Conservation (phyloP, 2,888 invertebrate genomes). For the Scaptomyza tumidula region DNA sequence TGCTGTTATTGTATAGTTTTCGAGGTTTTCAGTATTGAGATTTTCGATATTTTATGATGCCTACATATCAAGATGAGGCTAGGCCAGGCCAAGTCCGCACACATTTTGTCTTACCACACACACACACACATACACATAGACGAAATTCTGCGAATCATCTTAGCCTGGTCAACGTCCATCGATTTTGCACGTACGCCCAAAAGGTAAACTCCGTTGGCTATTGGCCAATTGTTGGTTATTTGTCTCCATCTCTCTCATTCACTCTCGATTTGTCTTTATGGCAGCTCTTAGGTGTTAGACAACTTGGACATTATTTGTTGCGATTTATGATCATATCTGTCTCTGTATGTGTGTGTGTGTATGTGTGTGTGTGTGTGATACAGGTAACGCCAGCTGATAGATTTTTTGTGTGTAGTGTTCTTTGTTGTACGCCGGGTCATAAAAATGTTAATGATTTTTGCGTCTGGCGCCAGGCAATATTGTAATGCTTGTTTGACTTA, state of each 20-base stretch:
- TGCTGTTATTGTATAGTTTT: slow-evolving; percentile 15
- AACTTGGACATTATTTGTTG: slow-evolving; percentile 76
- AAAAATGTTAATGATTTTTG: slow-evolving; percentile 81
- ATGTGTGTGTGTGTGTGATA: slow-evolving; percentile 28
- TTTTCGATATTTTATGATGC: slow-evolving; percentile 60
- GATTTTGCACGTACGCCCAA: slow-evolving; percentile 55
- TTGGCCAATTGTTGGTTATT: slow-evolving; percentile 36
- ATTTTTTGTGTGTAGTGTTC: slow-evolving; percentile 71
- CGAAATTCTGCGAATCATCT: slow-evolving; percentile 61
- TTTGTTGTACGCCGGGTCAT: slow-evolving; percentile 77
- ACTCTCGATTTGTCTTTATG: slow-evolving; percentile 59
- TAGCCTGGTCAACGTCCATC: slow-evolving; percentile 48
- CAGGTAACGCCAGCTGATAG: slow-evolving; percentile 74
- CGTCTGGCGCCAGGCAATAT: slow-evolving; percentile 78
- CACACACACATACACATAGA: background rate
- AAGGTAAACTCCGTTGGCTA: slow-evolving; percentile 38
- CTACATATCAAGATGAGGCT: slow-evolving; percentile 45
- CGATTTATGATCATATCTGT: slow-evolving; percentile 62
- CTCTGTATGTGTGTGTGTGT: slow-evolving; percentile 22
- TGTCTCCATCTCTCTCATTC: slow-evolving; percentile 14
- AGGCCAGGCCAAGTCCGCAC: slow-evolving; percentile 4
- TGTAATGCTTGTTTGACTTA: slow-evolving; percentile 81
- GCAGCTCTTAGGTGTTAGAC: slow-evolving; percentile 69
- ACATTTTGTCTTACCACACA: slow-evolving; percentile 28
- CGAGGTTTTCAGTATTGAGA: slow-evolving; percentile 29